A percentile compares a stretch with the other conserved stretches of the same genome.
phyloP scores from a whole-genome alignment of 2,113 vertebrate genomes.

The Atlantisia rogersi region DNA sequence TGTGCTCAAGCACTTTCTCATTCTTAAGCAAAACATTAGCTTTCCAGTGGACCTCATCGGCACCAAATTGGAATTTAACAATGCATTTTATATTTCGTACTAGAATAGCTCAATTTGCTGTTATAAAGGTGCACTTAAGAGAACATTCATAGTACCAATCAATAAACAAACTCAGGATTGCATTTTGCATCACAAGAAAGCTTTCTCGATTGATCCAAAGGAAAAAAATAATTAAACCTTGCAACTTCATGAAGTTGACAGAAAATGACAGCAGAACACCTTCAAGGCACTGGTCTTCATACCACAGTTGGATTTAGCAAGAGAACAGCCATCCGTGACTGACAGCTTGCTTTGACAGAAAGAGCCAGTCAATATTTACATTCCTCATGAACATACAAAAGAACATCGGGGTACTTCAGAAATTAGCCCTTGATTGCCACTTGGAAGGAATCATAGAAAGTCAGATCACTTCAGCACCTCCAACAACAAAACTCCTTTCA shows the following conservation, averaged over 20 bases:
- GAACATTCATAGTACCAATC: background rate
- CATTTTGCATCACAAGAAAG: background rate
- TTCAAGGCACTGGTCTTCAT: background rate
- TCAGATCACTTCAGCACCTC: constrained; percentile 46
- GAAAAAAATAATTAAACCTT: background rate
- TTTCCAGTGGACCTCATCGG: background rate
- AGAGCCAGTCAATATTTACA: constrained; percentile 44
- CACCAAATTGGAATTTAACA: background rate
- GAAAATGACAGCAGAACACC: background rate
- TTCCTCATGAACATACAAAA: constrained; percentile 29
- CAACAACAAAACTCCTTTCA: background rate
- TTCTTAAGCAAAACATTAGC: background rate
- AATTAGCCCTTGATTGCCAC: constrained; percentile 55
- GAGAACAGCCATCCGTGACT: background rate
- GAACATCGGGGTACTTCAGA: constrained; percentile 22
- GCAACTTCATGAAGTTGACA: background rate
- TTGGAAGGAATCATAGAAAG: constrained; percentile 48
- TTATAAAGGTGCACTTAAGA: background rate
- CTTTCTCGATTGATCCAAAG: background rate
- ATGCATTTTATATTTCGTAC: background rate
- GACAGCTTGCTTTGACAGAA: background rate
- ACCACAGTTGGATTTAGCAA: background rate
- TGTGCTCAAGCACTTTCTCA: background rate
- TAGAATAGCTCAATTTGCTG: background rate
- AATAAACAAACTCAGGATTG: background rate